Conservation (phyloP, 2,113 vertebrate species). For the Malaclemys terrapin region DNA sequence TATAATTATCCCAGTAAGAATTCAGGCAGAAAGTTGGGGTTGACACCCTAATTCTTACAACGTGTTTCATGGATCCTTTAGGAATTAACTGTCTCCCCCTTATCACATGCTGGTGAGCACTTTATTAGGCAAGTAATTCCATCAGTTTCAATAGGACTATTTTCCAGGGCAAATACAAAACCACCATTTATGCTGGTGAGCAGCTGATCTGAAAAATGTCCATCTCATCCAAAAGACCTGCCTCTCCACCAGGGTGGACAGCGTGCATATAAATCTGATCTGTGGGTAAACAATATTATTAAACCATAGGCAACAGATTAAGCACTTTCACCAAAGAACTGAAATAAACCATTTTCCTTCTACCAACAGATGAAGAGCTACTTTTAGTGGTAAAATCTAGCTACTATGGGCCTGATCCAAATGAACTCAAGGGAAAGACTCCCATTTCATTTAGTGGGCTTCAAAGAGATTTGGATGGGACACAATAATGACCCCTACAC, state of each 20-base stretch:
- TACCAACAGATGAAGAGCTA: neutral
- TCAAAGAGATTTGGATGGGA: neutral
- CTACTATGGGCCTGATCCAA: neutral
- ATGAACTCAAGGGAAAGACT: neutral
- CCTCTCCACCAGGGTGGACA: neutral
- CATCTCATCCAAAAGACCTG: neutral
- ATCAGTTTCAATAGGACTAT: accelerated
- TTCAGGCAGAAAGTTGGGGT: neutral
- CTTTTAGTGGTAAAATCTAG: neutral
- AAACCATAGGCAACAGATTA: neutral
- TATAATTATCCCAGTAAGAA: neutral
- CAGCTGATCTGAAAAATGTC: neutral
- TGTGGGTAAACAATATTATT: neutral
- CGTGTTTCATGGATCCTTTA: neutral
- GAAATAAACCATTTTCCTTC: neutral
- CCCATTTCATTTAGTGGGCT: neutral
- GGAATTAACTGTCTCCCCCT: neutral
- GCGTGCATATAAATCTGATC: neutral
- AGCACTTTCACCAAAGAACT: neutral
- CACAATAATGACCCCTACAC: neutral
- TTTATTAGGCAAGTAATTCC: neutral
- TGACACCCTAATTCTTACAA: neutral
- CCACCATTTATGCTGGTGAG: no score
- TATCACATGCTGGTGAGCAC: neutral
- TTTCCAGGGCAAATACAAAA: neutral